Base-by-base conservation (phyloP, 2,888 invertebrate species). In the Hololepta plana region DNA sequence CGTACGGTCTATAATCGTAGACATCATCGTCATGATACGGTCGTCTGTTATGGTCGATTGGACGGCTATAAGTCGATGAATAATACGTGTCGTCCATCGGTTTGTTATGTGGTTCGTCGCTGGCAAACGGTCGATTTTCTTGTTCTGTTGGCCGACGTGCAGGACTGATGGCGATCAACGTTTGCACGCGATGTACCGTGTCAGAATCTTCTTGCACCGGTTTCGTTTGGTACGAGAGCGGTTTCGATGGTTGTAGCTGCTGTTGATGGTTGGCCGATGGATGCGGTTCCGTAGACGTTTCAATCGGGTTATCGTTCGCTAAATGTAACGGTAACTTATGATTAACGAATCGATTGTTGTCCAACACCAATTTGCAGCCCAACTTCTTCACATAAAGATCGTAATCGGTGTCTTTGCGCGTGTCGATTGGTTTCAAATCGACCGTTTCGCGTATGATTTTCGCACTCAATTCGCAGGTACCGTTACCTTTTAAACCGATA, bases 401-500 rank as follows among this genome's bases (percentile, higher is more conserved):
- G 44, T 62, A 71, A 43, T 71, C 68, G n/a, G 63, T 56, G 46
- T 71, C 63, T 32, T 50, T 45, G 28, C 58, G 47, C 7, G 68
- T 57, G 22, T 64, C 64, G 23, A 57, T 51, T 6, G 64, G 59
- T 30, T 59, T 57, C 6, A 61, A 51, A 35, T 58, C 55, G 1
- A 51, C 46, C 2, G 53, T 51, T 39, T 56, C 53, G 39, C 54
- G 57, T 27, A 62, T 52, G 35, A 56, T 46, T 30, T 55, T 51
- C 20, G 51, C 45, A 30, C 64, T 62, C 31, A 71, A 43, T 31
- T 64, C 60, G 43, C 71, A 72, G 6, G 64, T 64, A 27, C 62
- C 63, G 43, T 72, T 72, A 35, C 71, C 70, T 50, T 64, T 63
- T 19, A 56, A 49, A 32, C 63, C 60, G 38, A 70, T 62, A 32